Evolutionary conservation across 1,140 invertebrate species (phyloP), one percentile per base, ranked within the genome.

Genomic region (Drosophila orena): DNA sequence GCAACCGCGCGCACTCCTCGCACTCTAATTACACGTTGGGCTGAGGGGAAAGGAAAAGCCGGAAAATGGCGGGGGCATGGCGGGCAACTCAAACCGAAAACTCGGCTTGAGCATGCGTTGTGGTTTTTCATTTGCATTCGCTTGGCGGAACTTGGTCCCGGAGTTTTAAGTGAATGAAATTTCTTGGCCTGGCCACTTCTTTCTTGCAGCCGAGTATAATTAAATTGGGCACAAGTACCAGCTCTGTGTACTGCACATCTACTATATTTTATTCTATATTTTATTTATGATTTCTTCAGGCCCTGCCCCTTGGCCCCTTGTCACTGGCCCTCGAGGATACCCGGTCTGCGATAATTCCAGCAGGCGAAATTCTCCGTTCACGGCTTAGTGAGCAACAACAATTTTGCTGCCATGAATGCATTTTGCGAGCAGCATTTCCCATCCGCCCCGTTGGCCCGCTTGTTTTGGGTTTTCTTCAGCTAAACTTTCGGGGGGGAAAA

Each of bases 81-180:
- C 24, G 42, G 61, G 65, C 77, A 80, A 80, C 78, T 84, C 68
- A 57, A 80, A 79, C 70, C 61, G 68, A 77, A 81, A 81, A 83
- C 79, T 89, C 79, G 68, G 44, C 79, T 88, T 69, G 81, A 86
- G 81, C 84, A 89, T 90, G 84, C 84, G 79, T 79, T 88, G 85
- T 78, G 83, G 85, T 84, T 89, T 88, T 88, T 70, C 76, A 88
- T 88, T 88, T 89, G 84, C 84, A 89, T 88, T 89, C 79, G 71
- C 76, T 57, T 38, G 84, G 59, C 55, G 78, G 58, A 88, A 88
- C 76, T 84, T 84, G 60, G 76, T 52, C 76, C 44, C 58, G 27
- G 69, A 84, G 77, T 85, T 85, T 85, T 86, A 78, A 86, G 78
- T 88, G 81, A 89, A 88, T 83, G 84, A 79, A 88, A 85, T 70